phyloP scores from a whole-genome alignment of 2,797 vertebrate genomes.

The Acanthornis magna region DNA sequence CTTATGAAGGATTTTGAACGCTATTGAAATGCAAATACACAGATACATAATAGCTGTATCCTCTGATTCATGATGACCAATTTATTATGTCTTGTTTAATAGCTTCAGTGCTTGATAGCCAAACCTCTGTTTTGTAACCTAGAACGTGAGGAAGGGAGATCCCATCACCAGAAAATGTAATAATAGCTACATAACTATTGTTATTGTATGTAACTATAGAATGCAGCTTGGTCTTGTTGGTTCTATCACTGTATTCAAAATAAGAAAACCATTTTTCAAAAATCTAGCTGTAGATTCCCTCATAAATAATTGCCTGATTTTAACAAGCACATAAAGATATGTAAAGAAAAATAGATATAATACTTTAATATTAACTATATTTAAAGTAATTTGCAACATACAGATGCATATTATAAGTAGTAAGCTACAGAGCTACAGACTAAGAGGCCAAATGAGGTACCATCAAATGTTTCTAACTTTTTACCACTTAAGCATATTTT shows the following conservation, averaged over 20 bases:
- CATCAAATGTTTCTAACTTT: background rate
- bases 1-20: background rate
- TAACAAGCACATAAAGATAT: background rate
- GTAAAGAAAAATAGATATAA: background rate
- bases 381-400: background rate
- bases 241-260: background rate
- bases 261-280: too few species aligned
- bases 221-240: background rate
- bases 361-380: background rate
- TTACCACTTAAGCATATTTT: background rate
- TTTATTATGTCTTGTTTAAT: background rate
- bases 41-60: background rate
- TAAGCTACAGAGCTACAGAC: background rate
- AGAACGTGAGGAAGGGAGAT: fast-evolving
- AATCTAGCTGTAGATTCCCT: background rate
- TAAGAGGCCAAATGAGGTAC: background rate
- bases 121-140: background rate
- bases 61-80: background rate
- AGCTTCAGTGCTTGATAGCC: background rate
- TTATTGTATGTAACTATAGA: background rate
- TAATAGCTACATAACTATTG: background rate
- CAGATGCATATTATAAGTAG: background rate
- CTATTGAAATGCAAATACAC: background rate
- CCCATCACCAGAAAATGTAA: background rate
- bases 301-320: background rate